Conservation (phyloP, 2,113 vertebrate species). For the Acanthisitta chloris region DNA sequence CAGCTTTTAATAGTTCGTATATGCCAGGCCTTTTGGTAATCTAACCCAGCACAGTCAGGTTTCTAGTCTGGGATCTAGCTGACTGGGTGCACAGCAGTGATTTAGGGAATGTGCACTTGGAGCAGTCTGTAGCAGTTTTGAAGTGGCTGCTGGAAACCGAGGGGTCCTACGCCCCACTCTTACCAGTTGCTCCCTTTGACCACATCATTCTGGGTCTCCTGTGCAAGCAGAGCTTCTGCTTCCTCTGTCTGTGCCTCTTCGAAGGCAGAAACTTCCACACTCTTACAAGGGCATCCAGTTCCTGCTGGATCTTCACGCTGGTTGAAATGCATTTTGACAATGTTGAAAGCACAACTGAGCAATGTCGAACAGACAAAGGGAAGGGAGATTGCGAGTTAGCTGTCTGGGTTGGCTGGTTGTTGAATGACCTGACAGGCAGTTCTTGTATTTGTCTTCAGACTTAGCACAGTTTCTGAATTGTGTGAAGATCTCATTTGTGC, state of each 20-base stretch:
- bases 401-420: neutral
- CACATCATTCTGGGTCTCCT: neutral
- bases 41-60: neutral
- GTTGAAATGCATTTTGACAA: neutral
- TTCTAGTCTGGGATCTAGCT: neutral
- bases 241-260: accelerated
- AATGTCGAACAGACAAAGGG: neutral
- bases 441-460: neutral
- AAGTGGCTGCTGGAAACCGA: neutral
- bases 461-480: neutral
- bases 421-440: neutral
- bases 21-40: neutral
- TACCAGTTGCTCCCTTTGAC: neutral
- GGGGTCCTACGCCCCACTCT: neutral
- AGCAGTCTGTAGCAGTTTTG: neutral
- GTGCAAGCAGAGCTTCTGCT: neutral
- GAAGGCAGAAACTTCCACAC: neutral
- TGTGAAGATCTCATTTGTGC: neutral
- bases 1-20: neutral
- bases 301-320: neutral
- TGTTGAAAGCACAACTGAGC: neutral
- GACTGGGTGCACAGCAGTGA: neutral
- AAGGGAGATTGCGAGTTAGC: neutral
- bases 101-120: neutral
- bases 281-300: neutral